phyloP scores from a whole-genome alignment of 2,797 vertebrate species.

The Psittacula derbiana region DNA sequence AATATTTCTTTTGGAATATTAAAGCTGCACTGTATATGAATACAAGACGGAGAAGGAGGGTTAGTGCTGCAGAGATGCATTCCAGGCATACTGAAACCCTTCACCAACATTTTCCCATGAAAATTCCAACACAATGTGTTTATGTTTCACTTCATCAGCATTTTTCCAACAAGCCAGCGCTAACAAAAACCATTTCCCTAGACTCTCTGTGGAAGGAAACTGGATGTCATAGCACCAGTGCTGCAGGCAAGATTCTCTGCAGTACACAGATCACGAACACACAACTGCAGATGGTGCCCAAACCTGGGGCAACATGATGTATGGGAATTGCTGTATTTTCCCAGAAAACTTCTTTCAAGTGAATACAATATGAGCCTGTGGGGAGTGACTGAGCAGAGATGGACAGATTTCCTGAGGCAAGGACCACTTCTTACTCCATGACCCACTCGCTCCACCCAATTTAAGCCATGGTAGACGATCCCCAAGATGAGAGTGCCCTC shows the following conservation, averaged over 20 bases:
- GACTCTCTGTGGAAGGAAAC: constrained; percentile 15
- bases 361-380: not conserved
- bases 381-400: not conserved
- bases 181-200: not conserved
- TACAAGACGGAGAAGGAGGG: not conserved
- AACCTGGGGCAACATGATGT: not conserved
- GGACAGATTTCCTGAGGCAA: not conserved
- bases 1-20: not conserved
- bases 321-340: constrained; percentile 25
- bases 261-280: not conserved
- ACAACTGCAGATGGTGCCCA: not conserved
- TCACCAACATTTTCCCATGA: constrained; percentile 34
- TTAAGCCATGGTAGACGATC: not conserved
- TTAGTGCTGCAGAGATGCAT: not conserved
- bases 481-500: not conserved
- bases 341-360: constrained; percentile 7
- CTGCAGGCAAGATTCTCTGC: constrained; percentile 15
- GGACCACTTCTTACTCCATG: not conserved
- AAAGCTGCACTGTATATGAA: not conserved
- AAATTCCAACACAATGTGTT: constrained; percentile 33
- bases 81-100: not conserved
- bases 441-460: not conserved
- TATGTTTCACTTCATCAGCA: constrained; percentile 46
- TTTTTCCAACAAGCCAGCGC: not conserved
- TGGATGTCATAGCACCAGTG: constrained; percentile 7